Conservation (phyloP, 2,888 invertebrate genomes). For the Cephus rjabovi region DNA sequence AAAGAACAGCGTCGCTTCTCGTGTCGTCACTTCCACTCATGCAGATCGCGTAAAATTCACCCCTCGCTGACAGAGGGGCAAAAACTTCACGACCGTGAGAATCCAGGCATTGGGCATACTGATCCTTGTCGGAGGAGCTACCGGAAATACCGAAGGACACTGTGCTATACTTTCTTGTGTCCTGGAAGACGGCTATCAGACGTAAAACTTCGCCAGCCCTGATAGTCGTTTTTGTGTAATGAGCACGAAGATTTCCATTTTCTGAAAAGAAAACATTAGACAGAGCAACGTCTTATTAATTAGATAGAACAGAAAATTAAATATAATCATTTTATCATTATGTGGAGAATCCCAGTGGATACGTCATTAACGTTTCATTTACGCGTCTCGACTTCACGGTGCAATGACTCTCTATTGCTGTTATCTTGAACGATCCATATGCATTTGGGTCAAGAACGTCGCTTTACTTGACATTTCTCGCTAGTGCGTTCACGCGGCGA, state of each 20-base stretch:
- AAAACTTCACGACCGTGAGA: conserved; percentile 66
- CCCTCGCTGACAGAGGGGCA: conserved; percentile 68
- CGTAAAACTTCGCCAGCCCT: conserved; percentile 69
- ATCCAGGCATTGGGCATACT: conserved; percentile 69
- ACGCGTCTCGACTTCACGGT: conserved; percentile 22
- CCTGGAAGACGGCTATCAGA: conserved; percentile 70
- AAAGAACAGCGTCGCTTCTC: conserved; percentile 66
- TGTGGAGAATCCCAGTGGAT: not conserved
- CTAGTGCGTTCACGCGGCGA: not conserved
- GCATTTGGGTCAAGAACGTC: conserved; percentile 57
- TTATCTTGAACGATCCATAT: conserved; percentile 34
- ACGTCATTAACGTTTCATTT: not conserved
- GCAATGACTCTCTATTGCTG: conserved; percentile 24
- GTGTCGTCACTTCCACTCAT: conserved; percentile 65
- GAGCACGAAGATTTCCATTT: conserved; percentile 63
- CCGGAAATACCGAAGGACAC: conserved; percentile 63
- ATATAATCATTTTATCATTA: not conserved
- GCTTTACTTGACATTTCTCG: conserved; percentile 12
- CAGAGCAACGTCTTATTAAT: too few species aligned
- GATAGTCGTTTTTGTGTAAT: conserved; percentile 68
- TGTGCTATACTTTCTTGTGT: conserved; percentile 63
- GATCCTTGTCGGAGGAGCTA: conserved; percentile 60
- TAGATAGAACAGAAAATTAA: not conserved
- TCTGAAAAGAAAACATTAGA: conserved; percentile 38
- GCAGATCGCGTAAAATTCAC: conserved; percentile 69